Base-by-base conservation (phyloP, 2,113 vertebrate genomes). In the Lophura nycthemera region DNA sequence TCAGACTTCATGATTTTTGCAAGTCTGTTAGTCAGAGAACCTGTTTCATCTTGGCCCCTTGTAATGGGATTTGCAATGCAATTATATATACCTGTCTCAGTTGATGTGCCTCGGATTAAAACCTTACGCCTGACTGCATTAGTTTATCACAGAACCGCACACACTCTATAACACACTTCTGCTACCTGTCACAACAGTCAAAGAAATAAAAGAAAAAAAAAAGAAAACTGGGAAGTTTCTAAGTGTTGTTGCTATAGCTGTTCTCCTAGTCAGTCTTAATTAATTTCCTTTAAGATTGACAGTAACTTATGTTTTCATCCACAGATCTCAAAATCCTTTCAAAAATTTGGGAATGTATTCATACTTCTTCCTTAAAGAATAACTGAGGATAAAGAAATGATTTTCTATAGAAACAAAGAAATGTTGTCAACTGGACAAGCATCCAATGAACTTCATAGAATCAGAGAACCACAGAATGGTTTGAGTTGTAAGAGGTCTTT, bases 51-150 rank as follows among this genome's bases (percentile, higher is more conserved):
- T 92, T 94, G 92, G 77, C 77, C 84, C 74, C 77, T 67, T 77
- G 76, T 94, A 97, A 96, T 93, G 71, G 92, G 93, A 94, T 94
- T 96, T 96, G 79, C 92, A 91, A 85, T 89, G 93, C 84, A 94
- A 95, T 97, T 96, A 97, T 91, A 83, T 54, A 56, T 88, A 13
- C 21, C 61, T 0, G 50, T 95, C 86, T 91, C 81, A 88, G 75
- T 3, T 91, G 83, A 88, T 61, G 72, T 80, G 66, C 30, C 74
- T 95, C 2, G 0, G 67, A 93, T 85, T 92, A 89, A 92, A 88
- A 80, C 74, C 82, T 48, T 81, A 77, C 76, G 89, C 89, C 87
- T 71, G 79, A 72, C 93, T 91, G 93, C 67, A 48, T 86, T 88
- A 67, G 42, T 95, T 95, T 96, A 94, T 95, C 95, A 90, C 87